These are phyloP conservation scores for Macropodus opercularis DNA, from an alignment of 2,797 vertebrate species.

Conservation along the genomic window DNA sequence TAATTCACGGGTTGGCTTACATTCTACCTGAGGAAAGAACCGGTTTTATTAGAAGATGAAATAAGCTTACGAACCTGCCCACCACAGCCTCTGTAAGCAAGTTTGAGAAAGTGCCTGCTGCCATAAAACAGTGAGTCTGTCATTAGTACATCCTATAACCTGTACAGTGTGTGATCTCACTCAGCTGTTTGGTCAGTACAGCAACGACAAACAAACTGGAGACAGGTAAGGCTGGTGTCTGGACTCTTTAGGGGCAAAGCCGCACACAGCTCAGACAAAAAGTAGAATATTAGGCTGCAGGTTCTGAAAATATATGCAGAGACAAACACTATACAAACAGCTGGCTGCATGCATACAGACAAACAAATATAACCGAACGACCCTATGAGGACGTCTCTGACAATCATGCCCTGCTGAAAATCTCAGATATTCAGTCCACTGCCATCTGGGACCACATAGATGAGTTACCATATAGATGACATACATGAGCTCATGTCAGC, in stretches of 20 bases:
- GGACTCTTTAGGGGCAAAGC: conserved; percentile 41
- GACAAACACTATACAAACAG: background rate
- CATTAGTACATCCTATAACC: conserved; percentile 6
- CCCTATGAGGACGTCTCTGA: conserved; percentile 5
- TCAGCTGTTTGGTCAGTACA: conserved; percentile 10
- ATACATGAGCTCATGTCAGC: background rate
- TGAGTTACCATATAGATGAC: conserved; percentile 27
- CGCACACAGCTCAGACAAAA: conserved; percentile 6
- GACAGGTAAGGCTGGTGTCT: conserved; percentile 20
- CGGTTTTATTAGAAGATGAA: background rate
- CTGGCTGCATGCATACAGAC: conserved; percentile 2
- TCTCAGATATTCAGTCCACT: conserved; percentile 32
- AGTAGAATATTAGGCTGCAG: background rate
- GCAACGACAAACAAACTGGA: conserved; percentile 11
- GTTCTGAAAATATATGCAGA: background rate
- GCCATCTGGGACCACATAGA: conserved; percentile 3
- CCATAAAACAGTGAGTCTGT: conserved; percentile 7
- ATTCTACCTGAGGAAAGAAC: background rate
- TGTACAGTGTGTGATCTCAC: conserved; percentile 24
- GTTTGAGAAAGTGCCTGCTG: background rate
- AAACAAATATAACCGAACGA: conserved; percentile 18
- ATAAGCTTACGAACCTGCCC: background rate
- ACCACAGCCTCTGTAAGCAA: background rate
- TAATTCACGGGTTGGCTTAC: too few relatives aligned
- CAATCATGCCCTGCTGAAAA: conserved; percentile 16